Evolutionary conservation across 2,113 vertebrate genomes (phyloP).

Genomic region (Sterrhoptilus dennistouni): DNA sequence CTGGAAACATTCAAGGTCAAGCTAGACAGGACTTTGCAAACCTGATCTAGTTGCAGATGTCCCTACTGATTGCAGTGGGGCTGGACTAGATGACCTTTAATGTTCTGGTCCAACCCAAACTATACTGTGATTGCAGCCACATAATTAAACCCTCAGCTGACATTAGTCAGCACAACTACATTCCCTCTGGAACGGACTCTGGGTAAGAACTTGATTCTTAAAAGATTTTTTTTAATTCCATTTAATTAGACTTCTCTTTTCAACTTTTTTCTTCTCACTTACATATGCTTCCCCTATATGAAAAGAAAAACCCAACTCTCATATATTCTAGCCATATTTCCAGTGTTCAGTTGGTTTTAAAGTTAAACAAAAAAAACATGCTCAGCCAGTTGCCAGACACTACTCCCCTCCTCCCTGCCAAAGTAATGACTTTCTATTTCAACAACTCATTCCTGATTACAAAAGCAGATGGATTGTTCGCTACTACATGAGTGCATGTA

Average conservation of each 20-base stretch:
- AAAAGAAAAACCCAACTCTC: background rate
- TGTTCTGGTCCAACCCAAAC: background rate
- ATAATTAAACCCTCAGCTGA: background rate
- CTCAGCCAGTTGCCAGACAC: background rate
- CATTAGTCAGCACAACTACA: background rate
- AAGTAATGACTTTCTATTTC: constrained; percentile 22
- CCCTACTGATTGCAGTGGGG: background rate
- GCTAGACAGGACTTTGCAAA: background rate
- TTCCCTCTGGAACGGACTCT: background rate
- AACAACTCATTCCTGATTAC: background rate
- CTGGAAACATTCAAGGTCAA: background rate
- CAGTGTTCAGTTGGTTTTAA: background rate
- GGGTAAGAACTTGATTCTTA: background rate
- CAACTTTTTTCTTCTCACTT: background rate
- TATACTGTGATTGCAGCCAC: fast-evolving
- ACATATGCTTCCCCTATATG: background rate
- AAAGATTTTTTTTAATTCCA: background rate
- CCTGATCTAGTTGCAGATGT: background rate
- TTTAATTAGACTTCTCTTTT: background rate
- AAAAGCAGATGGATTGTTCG: constrained; percentile 27
- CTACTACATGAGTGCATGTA: background rate
- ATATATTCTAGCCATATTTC: background rate
- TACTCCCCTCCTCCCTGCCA: background rate
- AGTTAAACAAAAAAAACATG: background rate
- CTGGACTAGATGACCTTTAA: background rate